phyloP scores from a whole-genome alignment of 2,113 vertebrate species.

The Phyllopteryx taeniolatus region DNA sequence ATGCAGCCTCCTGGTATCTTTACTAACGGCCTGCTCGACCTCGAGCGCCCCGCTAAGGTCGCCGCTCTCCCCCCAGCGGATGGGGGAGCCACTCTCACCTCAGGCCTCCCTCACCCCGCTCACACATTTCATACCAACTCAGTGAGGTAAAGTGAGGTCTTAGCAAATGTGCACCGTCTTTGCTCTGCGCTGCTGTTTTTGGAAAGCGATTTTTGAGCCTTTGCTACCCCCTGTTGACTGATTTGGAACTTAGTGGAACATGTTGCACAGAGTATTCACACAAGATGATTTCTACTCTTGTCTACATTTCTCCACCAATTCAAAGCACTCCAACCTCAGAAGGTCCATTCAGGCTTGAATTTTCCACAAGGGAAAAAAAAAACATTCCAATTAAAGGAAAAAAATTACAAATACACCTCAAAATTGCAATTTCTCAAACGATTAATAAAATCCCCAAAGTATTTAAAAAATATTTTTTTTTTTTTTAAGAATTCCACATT shows the following conservation, averaged over 20 bases:
- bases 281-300: neutral
- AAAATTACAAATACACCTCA: too few species aligned
- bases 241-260: neutral
- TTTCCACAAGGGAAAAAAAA: too few species aligned
- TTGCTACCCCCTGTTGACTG: conserved; percentile 25
- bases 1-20: conserved; percentile 72
- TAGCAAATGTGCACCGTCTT: neutral
- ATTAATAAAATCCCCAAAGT: too few species aligned
- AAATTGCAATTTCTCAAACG: too few species aligned
- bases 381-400: too few species aligned
- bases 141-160: conserved; percentile 71
- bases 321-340: neutral
- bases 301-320: neutral
- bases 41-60: conserved; percentile 68
- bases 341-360: neutral
- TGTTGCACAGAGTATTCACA: neutral
- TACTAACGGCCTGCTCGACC: conserved; percentile 80
- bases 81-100: conserved; percentile 47
- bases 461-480: too few species aligned
- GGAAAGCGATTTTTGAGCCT: neutral
- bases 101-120: conserved; percentile 57
- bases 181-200: conserved; percentile 6
- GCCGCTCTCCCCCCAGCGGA: conserved; percentile 53
- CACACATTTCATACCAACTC: conserved; percentile 69
- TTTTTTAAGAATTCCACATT: too few species aligned